phyloP scores from a whole-genome alignment of 2,888 invertebrate species.

The Eristalinus aeneus region DNA sequence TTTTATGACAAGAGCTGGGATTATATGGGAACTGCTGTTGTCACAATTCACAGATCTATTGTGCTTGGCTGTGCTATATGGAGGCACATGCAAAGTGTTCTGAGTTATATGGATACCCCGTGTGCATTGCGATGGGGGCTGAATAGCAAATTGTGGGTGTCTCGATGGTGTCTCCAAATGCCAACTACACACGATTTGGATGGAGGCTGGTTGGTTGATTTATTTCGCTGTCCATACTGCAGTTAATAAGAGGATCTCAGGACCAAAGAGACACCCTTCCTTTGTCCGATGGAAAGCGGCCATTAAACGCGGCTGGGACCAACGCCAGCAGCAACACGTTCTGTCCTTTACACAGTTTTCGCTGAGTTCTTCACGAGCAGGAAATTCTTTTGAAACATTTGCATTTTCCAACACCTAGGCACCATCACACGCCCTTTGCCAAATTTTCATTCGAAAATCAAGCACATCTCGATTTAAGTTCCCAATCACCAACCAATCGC shows the following conservation, averaged over 20 bases:
- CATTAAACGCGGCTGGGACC: no score
- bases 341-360: no score
- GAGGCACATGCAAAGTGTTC: not conserved
- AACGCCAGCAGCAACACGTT: no score
- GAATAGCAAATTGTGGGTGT: not conserved
- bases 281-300: no score
- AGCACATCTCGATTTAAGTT: not conserved
- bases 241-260: no score
- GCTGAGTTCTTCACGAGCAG: no score
- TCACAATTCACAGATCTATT: not conserved
- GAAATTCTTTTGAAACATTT: no score
- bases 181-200: not conserved
- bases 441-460: not conserved
- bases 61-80: not conserved
- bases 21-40: not conserved
- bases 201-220: not conserved
- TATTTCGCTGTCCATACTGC: not conserved
- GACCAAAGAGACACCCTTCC: no score
- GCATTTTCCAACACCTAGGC: no score
- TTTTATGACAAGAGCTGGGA: constrained; percentile 20
- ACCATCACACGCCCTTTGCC: no score
- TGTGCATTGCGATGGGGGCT: not conserved
- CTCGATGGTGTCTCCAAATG: not conserved
- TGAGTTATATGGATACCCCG: not conserved
- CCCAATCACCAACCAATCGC: not conserved